phyloP scores from a whole-genome alignment of 2,113 vertebrate genomes.

The Indicator maculatus region DNA sequence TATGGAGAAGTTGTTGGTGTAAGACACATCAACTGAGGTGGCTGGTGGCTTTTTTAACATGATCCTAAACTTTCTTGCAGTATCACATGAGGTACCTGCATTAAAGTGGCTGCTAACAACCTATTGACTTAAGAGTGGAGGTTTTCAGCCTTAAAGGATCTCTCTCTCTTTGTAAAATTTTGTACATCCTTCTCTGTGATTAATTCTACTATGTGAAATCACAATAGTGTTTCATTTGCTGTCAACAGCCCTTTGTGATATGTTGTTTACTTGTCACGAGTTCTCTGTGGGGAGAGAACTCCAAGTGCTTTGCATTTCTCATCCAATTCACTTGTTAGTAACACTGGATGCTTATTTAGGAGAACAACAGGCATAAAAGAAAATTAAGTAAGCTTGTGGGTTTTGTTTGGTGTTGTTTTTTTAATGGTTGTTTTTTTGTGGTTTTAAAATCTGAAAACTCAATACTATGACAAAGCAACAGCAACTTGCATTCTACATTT shows the following conservation, averaged over 20 bases:
- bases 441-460: neutral
- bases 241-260: neutral
- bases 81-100: neutral
- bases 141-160: neutral
- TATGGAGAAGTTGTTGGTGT: neutral
- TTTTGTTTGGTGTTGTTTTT: neutral
- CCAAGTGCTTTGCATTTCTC: neutral
- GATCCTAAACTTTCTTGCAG: neutral
- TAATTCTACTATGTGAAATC: neutral
- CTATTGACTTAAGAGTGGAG: neutral
- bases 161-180: neutral
- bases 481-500: accelerated
- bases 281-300: neutral
- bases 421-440: neutral
- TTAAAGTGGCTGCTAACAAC: neutral
- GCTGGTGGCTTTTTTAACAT: neutral
- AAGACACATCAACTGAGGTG: neutral
- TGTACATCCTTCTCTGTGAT: neutral
- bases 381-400: neutral
- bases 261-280: neutral
- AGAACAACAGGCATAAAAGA: neutral
- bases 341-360: neutral
- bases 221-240: neutral
- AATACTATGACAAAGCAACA: neutral
- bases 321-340: neutral